Percentiles rank a stretch among this genome's conserved stretches.
phyloP scores from a whole-genome alignment of 2,113 vertebrate species.

The Heteronetta atricapilla region DNA sequence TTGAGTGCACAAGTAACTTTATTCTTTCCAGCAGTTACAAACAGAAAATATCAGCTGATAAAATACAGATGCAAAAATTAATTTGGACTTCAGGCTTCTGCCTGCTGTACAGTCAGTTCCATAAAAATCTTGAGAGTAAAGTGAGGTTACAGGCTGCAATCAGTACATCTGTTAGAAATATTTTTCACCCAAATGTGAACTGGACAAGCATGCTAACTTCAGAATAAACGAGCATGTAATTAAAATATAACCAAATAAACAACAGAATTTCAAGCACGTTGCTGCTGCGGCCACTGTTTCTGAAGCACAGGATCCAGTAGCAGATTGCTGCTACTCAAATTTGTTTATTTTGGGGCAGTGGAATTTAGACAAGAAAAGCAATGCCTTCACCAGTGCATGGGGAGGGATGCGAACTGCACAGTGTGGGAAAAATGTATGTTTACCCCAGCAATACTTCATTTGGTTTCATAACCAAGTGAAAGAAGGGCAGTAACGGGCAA shows the following conservation, averaged over 20 bases:
- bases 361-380: background rate
- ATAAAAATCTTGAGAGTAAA: background rate
- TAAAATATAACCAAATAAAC: background rate
- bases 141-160: background rate
- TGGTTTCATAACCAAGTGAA: background rate
- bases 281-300: rapidly evolving
- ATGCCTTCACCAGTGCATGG: rapidly evolving
- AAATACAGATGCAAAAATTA: background rate
- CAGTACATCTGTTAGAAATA: background rate
- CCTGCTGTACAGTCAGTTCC: background rate
- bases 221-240: background rate
- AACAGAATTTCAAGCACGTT: rapidly evolving
- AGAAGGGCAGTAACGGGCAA: background rate
- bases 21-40: background rate
- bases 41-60: background rate
- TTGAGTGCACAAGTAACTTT: background rate
- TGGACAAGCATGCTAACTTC: background rate
- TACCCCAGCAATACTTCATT: background rate
- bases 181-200: background rate
- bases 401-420: too few species aligned
- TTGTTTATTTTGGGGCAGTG: background rate
- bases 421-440: background rate
- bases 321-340: background rate
- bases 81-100: background rate
- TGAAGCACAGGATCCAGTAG: background rate